A percentile compares a stretch with the other conserved stretches of the same genome.
phyloP scores from a whole-genome alignment of 2,113 vertebrate genomes.

The Hippopotamus amphibius region DNA sequence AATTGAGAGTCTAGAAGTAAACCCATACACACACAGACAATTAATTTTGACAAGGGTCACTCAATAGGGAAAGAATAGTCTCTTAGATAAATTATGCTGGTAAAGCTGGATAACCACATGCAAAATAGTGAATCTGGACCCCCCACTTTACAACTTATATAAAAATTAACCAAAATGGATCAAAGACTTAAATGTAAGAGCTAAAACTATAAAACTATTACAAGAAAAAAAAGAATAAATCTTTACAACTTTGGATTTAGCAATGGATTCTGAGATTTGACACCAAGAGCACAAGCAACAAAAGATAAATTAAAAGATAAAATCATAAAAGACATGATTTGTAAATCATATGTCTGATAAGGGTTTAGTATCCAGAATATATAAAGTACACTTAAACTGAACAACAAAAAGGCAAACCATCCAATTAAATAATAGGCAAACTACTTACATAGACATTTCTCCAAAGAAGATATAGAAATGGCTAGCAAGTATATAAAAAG shows the following conservation, averaged over 20 bases:
- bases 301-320: neutral
- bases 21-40: neutral
- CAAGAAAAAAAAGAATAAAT: neutral
- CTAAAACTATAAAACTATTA: slow-evolving; percentile 11
- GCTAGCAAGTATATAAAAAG: neutral
- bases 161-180: slow-evolving; percentile 25
- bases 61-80: neutral
- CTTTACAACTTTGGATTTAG: neutral
- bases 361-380: neutral
- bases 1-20: neutral
- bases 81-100: neutral
- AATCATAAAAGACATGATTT: too few relatives aligned
- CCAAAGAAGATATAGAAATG: slow-evolving; percentile 16
- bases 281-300: neutral
- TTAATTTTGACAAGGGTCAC: neutral
- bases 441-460: neutral
- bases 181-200: neutral
- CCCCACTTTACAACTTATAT: neutral
- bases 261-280: neutral
- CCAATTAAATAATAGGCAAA: neutral
- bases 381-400: neutral
- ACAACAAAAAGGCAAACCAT: neutral
- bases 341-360: neutral
- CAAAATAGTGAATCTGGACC: neutral
- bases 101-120: neutral